Evolutionary conservation across 2,888 invertebrate genomes (phyloP), one percentile per base, ranked within the genome.

Genomic region (Erannis defoliaria): DNA sequence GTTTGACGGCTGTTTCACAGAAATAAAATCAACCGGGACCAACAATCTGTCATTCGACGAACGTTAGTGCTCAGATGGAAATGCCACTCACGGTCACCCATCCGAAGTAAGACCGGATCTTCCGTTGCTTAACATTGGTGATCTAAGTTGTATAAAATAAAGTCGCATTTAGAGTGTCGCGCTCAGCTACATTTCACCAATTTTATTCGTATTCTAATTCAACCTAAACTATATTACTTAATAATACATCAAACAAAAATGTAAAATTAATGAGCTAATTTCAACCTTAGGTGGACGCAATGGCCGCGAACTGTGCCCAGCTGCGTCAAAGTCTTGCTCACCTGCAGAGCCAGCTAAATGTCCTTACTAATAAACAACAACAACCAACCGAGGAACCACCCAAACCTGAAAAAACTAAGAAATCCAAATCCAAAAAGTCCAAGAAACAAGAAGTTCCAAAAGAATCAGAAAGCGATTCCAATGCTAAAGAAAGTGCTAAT

Each of bases 221-320:
- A n/a, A n/a, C n/a, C n/a, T n/a, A n/a, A n/a, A n/a, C n/a, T n/a
- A n/a, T n/a, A n/a, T n/a, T n/a, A n/a, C n/a, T n/a, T 26, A 1
- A 42, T 5, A 45, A 6, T 5, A 42, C 26, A 19, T 14, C 26
- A 26, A 26, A 14, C 29, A 9, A 18, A 46, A 33, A 5, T 9
- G 35, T 1, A 55, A 29, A 43, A 56, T 31, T 50, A 38, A 59
- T 18, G 12, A 14, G n/a, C 53, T 21, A 19, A 31, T 53, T 1
- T 48, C 31, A 14, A 42, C 70, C 65, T 5, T 69, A 94, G 93
- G 93, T 94, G 57, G 95, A 95, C 65, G 88, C 93, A 5, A 94
- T 95, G 94, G 91, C 94, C 0, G 94, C 93, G 0, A 94, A 94
- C 73, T 95, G 95, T 71, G 94, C 93, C 0, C 94, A 94, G 64